Percentiles rank a stretch among this genome's conserved stretches.
Conservation (phyloP, 2,113 vertebrate species). For the Trogon melanurus region DNA sequence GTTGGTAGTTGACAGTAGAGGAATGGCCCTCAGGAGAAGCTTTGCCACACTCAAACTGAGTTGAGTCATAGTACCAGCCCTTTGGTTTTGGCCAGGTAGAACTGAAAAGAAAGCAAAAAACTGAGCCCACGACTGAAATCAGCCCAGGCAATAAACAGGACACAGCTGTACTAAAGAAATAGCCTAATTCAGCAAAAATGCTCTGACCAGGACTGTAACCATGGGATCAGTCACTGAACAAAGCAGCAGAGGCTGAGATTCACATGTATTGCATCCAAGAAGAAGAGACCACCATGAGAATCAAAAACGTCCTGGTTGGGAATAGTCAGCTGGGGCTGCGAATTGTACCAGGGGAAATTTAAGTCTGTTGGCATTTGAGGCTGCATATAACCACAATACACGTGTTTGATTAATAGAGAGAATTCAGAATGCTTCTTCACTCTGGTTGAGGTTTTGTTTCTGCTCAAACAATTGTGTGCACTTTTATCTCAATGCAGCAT, state of each 20-base stretch:
- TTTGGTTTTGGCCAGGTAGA: background rate
- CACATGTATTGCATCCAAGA: background rate
- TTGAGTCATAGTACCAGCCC: background rate
- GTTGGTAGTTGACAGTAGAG: background rate
- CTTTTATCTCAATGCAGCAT: background rate
- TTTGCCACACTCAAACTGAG: background rate
- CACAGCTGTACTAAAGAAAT: background rate
- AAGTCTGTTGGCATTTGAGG: background rate
- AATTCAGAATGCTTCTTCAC: background rate
- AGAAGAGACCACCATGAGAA: background rate
- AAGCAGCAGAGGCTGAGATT: background rate
- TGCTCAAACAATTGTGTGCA: fast-evolving
- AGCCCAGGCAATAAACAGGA: background rate
- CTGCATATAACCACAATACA: background rate
- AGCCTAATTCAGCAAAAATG: conserved; percentile 3
- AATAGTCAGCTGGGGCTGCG: background rate
- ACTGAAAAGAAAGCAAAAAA: background rate
- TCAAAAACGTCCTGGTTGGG: background rate
- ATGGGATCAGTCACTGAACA: background rate
- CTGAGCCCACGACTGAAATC: background rate
- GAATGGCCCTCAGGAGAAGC: background rate
- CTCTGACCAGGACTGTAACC: background rate
- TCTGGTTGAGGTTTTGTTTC: background rate
- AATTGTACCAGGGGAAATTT: background rate
- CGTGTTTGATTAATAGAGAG: background rate